Evolutionary conservation across 2,797 vertebrate species (phyloP).

Genomic region (Oophaga sylvatica): DNA sequence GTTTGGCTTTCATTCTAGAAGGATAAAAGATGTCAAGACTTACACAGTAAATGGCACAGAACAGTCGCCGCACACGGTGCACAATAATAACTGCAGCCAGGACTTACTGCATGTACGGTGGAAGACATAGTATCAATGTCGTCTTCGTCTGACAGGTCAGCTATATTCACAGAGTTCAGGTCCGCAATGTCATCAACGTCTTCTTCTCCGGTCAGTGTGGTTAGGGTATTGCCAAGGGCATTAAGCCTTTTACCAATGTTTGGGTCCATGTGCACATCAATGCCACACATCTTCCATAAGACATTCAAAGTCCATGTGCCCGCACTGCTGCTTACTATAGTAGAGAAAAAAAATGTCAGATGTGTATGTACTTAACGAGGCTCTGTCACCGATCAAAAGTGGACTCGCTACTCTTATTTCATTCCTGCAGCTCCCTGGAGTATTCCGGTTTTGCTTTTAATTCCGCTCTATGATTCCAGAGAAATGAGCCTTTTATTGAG

Average conservation of each 20-base stretch:
- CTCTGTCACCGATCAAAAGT: too few species aligned
- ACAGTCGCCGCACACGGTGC: not conserved
- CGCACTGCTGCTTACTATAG: conserved; percentile 93
- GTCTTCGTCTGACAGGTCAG: conserved; percentile 93
- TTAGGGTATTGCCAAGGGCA: conserved; percentile 94
- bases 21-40: not conserved
- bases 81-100: not conserved
- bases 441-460: too few species aligned
- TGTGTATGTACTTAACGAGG: not conserved
- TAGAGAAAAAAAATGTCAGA: not conserved
- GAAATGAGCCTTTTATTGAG: too few species aligned
- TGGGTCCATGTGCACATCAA: conserved; percentile 99
- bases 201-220: conserved; percentile 94
- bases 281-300: conserved; percentile 99
- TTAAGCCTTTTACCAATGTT: conserved; percentile 97
- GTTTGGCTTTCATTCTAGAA: not conserved
- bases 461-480: too few species aligned
- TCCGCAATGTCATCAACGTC: conserved; percentile 93
- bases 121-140: conserved; percentile 91
- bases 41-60: not conserved
- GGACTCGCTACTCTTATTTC: too few species aligned
- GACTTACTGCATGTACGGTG: conserved; percentile 86
- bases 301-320: conserved; percentile 99
- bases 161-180: conserved; percentile 90
- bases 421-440: too few species aligned